Percentiles rank a stretch among this genome's conserved stretches.
phyloP scores from a whole-genome alignment of 2,797 vertebrate genomes.

The Parauchenoglanis punctatus region DNA sequence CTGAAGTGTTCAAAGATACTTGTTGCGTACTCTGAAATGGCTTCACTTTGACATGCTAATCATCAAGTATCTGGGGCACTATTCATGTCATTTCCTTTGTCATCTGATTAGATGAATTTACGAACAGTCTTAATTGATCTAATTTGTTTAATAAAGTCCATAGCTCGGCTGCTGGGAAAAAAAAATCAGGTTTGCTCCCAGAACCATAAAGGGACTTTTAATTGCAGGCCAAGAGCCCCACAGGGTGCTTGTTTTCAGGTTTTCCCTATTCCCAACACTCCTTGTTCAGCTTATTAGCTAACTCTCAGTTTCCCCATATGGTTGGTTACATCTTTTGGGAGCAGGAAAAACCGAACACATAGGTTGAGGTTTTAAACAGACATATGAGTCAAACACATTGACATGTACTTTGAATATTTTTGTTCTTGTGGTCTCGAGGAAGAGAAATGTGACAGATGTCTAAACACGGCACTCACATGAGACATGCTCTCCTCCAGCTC shows the following conservation, averaged over 20 bases:
- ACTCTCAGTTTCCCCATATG: too few relatives aligned
- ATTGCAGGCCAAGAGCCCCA: background rate
- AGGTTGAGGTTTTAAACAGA: background rate
- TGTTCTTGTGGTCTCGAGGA: background rate
- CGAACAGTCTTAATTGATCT: background rate
- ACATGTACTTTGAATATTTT: background rate
- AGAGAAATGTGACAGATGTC: background rate
- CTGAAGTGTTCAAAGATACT: background rate
- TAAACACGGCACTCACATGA: constrained; percentile 77
- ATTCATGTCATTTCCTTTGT: background rate
- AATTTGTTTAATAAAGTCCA: background rate
- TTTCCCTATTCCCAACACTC: background rate
- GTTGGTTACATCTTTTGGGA: background rate
- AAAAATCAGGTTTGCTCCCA: background rate
- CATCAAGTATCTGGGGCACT: background rate
- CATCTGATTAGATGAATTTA: background rate
- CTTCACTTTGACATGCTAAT: constrained; percentile 2
- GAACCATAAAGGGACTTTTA: background rate
- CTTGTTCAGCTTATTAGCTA: background rate
- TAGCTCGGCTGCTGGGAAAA: background rate
- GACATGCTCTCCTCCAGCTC: constrained; percentile 89
- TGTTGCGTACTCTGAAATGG: background rate
- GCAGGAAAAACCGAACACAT: background rate
- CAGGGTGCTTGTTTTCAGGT: background rate
- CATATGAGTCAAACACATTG: background rate